A percentile compares a stretch with the other conserved stretches of the same genome.
Evolutionary conservation across 2,113 vertebrate species (phyloP).

Genomic region (Pollimyrus isidori): DNA sequence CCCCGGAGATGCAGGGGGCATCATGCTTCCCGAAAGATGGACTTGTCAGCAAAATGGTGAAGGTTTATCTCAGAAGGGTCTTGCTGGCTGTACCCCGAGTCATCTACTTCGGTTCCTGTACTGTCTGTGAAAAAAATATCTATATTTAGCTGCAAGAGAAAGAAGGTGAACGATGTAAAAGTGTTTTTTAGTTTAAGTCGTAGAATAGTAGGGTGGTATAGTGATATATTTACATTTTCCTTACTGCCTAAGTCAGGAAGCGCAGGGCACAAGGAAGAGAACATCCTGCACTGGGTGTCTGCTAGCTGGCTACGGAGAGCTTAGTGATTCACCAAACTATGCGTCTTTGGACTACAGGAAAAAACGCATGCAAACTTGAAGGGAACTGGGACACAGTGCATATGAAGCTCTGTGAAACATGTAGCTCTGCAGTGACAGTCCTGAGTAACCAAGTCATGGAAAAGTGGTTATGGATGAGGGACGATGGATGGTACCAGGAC

Average conservation of each 20-base stretch:
- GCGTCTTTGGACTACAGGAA: neutral
- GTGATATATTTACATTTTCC: neutral
- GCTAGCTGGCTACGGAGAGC: neutral
- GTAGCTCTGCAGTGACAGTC: neutral
- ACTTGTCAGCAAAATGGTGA: neutral
- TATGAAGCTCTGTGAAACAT: neutral
- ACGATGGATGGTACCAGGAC: neutral
- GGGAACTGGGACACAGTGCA: neutral
- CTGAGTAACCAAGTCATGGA: neutral
- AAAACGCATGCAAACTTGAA: neutral
- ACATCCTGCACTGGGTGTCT: neutral
- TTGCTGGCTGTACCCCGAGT: neutral
- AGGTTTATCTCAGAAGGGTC: neutral
- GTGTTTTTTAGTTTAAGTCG: neutral
- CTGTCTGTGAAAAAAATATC: neutral
- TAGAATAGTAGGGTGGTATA: neutral
- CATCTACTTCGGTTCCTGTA: neutral
- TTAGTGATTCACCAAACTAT: neutral
- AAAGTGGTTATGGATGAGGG: neutral
- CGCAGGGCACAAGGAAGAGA: neutral
- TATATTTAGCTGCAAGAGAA: neutral
- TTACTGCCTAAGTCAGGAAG: neutral
- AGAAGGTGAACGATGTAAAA: neutral
- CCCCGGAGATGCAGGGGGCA: neutral
- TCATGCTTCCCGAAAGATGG: neutral